These are phyloP conservation scores for Morpho helenor DNA, from an alignment of 2,888 invertebrate genomes.

Conservation along the genomic window DNA sequence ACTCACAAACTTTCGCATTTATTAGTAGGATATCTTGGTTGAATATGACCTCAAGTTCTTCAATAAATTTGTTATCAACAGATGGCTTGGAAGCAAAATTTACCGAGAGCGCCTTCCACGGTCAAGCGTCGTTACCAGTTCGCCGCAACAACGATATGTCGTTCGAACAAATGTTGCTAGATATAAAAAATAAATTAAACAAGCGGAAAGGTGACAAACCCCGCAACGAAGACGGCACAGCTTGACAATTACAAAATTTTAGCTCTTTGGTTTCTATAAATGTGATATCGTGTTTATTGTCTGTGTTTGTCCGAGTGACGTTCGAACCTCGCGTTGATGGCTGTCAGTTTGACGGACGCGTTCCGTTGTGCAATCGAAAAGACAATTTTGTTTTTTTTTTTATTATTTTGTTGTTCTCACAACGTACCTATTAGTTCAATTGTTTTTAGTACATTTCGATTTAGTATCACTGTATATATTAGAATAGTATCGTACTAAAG, in stretches of 20 bases:
- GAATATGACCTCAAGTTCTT: too few relatives aligned
- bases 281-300: background rate
- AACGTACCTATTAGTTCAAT: conserved; percentile 33
- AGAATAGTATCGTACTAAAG: background rate
- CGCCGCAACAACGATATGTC: conserved; percentile 69
- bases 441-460: conserved; percentile 11
- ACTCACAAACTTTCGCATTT: too few relatives aligned
- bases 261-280: conserved; percentile 5
- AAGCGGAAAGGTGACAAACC: conserved; percentile 71
- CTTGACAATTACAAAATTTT: conserved; percentile 49
- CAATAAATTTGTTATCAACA: conserved; percentile 30
- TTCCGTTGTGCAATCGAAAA: conserved; percentile 43
- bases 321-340: conserved; percentile 23
- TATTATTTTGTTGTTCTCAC: conserved; percentile 37
- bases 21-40: too few relatives aligned
- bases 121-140: conserved; percentile 41
- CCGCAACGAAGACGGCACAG: conserved; percentile 45
- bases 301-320: conserved; percentile 28
- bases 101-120: conserved; percentile 67
- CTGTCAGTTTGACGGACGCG: conserved; percentile 32
- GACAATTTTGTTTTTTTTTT: conserved; percentile 35
- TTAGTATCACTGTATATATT: conserved; percentile 7
- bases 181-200: conserved; percentile 81
- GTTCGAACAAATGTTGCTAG: conserved; percentile 82
- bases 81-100: conserved; percentile 70